Evolutionary conservation across 1,140 invertebrate species (phyloP).

Genomic region (Trichomalopsis sarcophagae): DNA sequence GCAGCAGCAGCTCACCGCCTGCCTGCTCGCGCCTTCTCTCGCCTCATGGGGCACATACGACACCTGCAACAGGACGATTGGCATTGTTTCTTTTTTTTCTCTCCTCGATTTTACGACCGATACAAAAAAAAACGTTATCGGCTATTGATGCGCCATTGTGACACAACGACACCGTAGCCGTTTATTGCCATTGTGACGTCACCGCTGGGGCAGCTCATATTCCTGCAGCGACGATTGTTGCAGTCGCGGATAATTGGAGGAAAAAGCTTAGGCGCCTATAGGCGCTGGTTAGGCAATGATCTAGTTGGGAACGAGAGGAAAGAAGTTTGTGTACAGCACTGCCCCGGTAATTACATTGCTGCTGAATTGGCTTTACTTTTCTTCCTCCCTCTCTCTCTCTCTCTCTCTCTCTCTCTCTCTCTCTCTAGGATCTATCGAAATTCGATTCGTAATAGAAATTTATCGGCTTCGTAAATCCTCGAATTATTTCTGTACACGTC

Average conservation of each 20-base stretch:
- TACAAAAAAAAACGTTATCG: constrained; percentile 4
- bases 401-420: background rate
- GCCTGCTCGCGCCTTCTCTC: background rate
- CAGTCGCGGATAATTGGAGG: constrained; percentile 8
- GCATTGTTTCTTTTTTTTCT: background rate
- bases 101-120: background rate
- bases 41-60: constrained; percentile 39
- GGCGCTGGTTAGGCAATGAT: background rate
- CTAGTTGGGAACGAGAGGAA: background rate
- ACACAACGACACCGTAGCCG: background rate
- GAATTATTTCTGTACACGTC: no score
- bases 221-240: constrained; percentile 1
- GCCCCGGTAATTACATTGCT: background rate
- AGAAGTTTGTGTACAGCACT: background rate
- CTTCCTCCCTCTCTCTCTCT: background rate
- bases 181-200: constrained; percentile 28
- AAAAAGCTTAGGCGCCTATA: background rate
- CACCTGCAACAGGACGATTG: background rate
- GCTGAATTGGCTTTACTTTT: background rate
- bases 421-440: no score
- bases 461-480: background rate
- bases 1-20: background rate
- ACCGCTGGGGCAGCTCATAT: background rate
- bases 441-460: background rate
- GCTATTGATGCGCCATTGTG: constrained; percentile 19